Base-by-base conservation (phyloP, 2,113 vertebrate genomes). In the Otolemur garnettii region DNA sequence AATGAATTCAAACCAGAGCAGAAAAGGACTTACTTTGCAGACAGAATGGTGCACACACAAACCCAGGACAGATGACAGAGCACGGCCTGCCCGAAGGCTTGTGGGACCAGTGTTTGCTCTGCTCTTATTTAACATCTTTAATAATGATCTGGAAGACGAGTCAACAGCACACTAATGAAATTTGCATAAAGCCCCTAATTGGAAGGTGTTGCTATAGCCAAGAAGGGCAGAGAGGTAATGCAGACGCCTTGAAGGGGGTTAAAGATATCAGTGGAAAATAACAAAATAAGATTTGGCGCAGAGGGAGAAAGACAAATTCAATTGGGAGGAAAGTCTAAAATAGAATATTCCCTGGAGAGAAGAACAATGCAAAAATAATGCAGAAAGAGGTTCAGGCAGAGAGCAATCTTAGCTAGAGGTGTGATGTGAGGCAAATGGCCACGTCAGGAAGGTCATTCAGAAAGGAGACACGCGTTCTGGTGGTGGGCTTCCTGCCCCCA, bases 271-370 rank as follows among this genome's bases (percentile, higher is more conserved):
- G 90, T 83, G 97, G 90, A 90, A 97, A 97, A 93, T 69, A 92
- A 92, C 93, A 86, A 93, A 96, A 95, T 95, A 74, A 90, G 93
- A 85, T 92, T 94, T 90, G 96, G 94, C 96, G 96, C 81, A 6
- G 68, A 92, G 90, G 94, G 93, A 97, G 93, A 95, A 96, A 96
- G 94, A 93, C 94, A 98, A 92, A 96, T 93, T 93, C 97, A 96
- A 69, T 45, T 72, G 95, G 93, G 97, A 96, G 74, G 92, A 64
- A 93, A 83, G 57, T 66, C 97, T 95, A 93, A 96, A 96, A 92
- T 30, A 60, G 95, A 93, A 28, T 71, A 86, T 71, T 96, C 97
- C 91, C 92, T 11, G 53, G 95, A 90, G 97, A 92, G 77, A 81
- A 87, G 91, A 92, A 88, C 72, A 72, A 92, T 55, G 87, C 79